Conservation (phyloP, 2,113 vertebrate species). For the Delphinapterus leucas region DNA sequence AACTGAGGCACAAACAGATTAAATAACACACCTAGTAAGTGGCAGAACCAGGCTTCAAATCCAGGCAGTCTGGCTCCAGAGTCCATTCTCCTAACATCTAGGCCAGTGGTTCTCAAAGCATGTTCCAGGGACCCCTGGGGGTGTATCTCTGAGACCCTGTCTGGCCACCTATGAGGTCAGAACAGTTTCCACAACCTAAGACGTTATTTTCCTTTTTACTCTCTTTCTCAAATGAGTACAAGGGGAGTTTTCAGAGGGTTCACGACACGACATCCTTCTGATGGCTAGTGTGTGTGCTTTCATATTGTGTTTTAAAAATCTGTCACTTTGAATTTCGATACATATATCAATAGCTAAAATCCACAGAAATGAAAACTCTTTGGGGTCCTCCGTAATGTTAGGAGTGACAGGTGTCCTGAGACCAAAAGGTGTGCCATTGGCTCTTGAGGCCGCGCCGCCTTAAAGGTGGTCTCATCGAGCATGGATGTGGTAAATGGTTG, state of each 20-base stretch:
- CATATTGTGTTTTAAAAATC: background rate
- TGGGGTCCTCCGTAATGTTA: background rate
- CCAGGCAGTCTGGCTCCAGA: background rate
- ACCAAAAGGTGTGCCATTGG: background rate
- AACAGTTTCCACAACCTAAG: background rate
- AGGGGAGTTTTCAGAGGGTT: background rate
- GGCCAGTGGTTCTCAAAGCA: background rate
- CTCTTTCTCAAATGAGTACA: background rate
- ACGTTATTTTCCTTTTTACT: background rate
- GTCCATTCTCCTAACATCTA: background rate
- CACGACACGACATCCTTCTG: rapidly evolving
- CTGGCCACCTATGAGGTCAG: background rate
- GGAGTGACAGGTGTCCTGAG: background rate
- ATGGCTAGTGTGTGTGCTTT: background rate
- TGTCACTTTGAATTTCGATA: background rate
- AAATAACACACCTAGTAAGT: background rate
- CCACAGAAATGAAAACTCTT: background rate
- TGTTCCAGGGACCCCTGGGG: background rate
- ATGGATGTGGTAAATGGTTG: rapidly evolving
- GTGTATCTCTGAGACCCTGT: background rate
- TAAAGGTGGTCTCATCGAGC: rapidly evolving
- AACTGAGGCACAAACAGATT: background rate
- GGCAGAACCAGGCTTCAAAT: background rate
- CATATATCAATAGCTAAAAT: background rate
- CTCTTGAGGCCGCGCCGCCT: background rate